Base-by-base conservation (phyloP, 1,140 invertebrate genomes). In the Sinonovacula constricta region DNA sequence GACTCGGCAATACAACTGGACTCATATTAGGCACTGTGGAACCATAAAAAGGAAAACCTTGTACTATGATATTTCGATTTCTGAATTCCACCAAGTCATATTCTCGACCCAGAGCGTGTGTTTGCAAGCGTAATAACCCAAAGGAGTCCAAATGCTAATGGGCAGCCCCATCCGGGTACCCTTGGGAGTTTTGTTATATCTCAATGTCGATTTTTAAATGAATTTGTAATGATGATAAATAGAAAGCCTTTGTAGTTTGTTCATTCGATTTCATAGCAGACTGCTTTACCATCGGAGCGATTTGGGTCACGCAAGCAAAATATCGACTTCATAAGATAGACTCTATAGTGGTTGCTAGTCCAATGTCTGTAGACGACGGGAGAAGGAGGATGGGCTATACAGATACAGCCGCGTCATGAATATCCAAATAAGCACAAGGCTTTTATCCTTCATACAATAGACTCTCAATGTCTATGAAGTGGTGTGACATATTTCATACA, bases 21-120 rank as follows among this genome's bases (percentile, higher is more conserved):
- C n/a, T n/a, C n/a, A n/a, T n/a, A 57, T 36, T 31, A 33, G 30
- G 34, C 33, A 45, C 68, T 59, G 53, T 22, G 54, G 2, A 70
- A 59, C 68, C 39, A 59, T 59, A 39, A 34, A 59, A 33, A 56
- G 56, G 24, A 31, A 70, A 70, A 59, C 56, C 45, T 70, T 30
- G 56, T 56, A 54, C 68, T 39, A 70, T 70, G 68, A 70, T 70
- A 70, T 70, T 70, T 70, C 68, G 68, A 70, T 70, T 68, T 70
- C 68, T 70, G 56, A 70, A 56, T 70, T 53, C 68, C 54, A 34
- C 1, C 45, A 70, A 53, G 39, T 56, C 56, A 26, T 33, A 56
- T 59, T 10, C 15, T 45, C 53, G 34, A 39, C 54, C 45, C 34
- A 31, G 59, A 53, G 15, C 68, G 54, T 70, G 68, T 70, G 68